A percentile compares a stretch with the other conserved stretches of the same genome.
Evolutionary conservation across 2,797 vertebrate species (phyloP).

Genomic region (Schizothorax lantsangensis): DNA sequence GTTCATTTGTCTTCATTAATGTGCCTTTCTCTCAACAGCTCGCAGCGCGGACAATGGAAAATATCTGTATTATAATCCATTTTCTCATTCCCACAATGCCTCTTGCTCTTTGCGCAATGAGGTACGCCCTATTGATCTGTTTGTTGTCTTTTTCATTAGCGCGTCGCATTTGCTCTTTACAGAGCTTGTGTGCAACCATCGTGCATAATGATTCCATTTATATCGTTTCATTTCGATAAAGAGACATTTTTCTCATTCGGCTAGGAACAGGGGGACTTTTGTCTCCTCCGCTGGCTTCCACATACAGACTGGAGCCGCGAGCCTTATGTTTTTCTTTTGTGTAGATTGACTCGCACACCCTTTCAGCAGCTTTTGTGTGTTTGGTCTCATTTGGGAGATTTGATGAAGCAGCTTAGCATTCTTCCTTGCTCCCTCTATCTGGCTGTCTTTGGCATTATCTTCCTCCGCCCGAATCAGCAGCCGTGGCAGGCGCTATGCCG

Average conservation of each 20-base stretch:
- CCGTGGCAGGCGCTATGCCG: conserved; percentile 51
- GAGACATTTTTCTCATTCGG: conserved; percentile 32
- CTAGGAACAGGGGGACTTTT: conserved; percentile 55
- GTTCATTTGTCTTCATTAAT: conserved; percentile 55
- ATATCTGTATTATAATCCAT: conserved; percentile 57
- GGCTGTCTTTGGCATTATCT: conserved; percentile 55
- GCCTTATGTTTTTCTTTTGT: conserved; percentile 60
- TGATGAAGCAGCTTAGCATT: conserved; percentile 63
- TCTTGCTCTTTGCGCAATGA: conserved; percentile 57
- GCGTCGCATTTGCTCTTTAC: conserved; percentile 47
- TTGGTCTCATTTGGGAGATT: conserved; percentile 61
- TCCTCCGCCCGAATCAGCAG: conserved; percentile 54
- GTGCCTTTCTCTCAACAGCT: conserved; percentile 44
- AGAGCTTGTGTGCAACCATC: conserved; percentile 48
- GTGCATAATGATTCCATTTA: conserved; percentile 57
- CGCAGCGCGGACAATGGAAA: conserved; percentile 51
- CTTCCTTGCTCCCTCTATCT: conserved; percentile 28
- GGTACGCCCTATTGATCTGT: conserved; percentile 54
- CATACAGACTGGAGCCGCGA: conserved; percentile 47
- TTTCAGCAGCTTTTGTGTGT: conserved; percentile 55
- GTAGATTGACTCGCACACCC: conserved; percentile 56
- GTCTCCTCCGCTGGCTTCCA: conserved; percentile 48
- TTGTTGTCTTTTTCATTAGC: conserved; percentile 49
- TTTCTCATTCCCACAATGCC: conserved; percentile 40
- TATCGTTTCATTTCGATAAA: conserved; percentile 52